These are phyloP conservation scores for Oxycera nigricornis DNA, from an alignment of 2,888 invertebrate genomes.

Conservation along the genomic window DNA sequence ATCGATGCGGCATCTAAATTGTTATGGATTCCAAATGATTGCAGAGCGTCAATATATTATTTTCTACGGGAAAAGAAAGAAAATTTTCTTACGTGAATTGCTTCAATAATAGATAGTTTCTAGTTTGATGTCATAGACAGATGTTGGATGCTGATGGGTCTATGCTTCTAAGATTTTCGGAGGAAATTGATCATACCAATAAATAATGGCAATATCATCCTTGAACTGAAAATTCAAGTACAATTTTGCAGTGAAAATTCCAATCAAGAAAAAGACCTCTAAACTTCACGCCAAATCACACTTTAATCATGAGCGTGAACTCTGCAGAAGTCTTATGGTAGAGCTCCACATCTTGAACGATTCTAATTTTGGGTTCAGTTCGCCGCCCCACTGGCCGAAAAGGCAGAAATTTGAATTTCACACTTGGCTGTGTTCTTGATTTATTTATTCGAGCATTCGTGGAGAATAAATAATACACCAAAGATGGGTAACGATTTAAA, in stretches of 20 bases:
- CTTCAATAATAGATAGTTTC: neutral
- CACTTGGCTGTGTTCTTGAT: slow-evolving; percentile 37
- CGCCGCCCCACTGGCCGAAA: neutral
- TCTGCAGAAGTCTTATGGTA: too few species aligned
- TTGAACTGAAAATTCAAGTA: too few species aligned
- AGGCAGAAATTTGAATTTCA: slow-evolving; percentile 8
- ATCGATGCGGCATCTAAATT: neutral
- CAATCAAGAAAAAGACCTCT: too few species aligned
- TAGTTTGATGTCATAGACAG: neutral
- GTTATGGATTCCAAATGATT: neutral
- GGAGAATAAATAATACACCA: neutral
- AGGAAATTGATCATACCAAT: too few species aligned
- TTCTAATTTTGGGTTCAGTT: neutral
- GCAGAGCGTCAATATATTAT: too few species aligned
- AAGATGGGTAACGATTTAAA: neutral
- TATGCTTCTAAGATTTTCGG: too few species aligned
- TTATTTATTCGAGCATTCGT: slow-evolving; percentile 17
- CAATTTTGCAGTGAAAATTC: too few species aligned
- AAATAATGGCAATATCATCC: too few species aligned
- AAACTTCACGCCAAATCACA: too few species aligned
- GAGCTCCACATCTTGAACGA: neutral
- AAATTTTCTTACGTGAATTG: neutral
- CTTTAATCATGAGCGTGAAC: too few species aligned
- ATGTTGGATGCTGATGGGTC: too few species aligned
- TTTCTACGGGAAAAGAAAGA: too few species aligned